A percentile compares a stretch with the other conserved stretches of the same genome.
phyloP scores from a whole-genome alignment of 2,113 vertebrate genomes.

The Tragelaphus buxtoni region DNA sequence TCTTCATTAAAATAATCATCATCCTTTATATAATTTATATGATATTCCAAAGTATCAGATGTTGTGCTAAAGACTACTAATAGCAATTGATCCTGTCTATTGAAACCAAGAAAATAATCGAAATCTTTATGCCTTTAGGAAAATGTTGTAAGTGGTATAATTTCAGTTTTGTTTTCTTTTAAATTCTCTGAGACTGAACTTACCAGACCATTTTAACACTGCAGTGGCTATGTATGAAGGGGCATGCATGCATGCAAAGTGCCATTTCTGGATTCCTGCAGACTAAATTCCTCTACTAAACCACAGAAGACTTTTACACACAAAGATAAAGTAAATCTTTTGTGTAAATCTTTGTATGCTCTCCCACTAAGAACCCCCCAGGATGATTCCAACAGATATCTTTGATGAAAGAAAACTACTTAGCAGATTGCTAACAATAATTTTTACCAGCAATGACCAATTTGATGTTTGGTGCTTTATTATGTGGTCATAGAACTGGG shows the following conservation, averaged over 20 bases:
- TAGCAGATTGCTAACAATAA: background rate
- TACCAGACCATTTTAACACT: background rate
- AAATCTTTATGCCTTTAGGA: background rate
- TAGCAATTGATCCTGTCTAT: background rate
- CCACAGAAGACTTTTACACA: background rate
- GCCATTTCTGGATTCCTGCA: constrained; percentile 11
- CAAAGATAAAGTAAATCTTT: background rate
- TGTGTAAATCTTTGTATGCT: background rate
- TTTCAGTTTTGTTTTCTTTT: background rate
- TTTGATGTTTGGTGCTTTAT: background rate
- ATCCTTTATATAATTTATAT: background rate
- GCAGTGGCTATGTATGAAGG: background rate
- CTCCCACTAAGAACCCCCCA: background rate
- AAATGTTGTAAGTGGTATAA: background rate
- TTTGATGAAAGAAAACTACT: background rate
- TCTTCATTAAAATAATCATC: background rate
- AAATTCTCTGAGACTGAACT: background rate
- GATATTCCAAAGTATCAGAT: background rate
- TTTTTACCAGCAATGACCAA: background rate
- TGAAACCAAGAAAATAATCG: constrained; percentile 20
- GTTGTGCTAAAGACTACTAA: background rate
- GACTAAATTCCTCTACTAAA: constrained; percentile 23
- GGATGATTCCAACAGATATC: background rate
- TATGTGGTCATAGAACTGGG: background rate
- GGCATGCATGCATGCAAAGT: background rate